These are phyloP conservation scores for Astreopora myriophthalma DNA, from an alignment of 64 coral and sea anemone species.

Conservation along the genomic window DNA sequence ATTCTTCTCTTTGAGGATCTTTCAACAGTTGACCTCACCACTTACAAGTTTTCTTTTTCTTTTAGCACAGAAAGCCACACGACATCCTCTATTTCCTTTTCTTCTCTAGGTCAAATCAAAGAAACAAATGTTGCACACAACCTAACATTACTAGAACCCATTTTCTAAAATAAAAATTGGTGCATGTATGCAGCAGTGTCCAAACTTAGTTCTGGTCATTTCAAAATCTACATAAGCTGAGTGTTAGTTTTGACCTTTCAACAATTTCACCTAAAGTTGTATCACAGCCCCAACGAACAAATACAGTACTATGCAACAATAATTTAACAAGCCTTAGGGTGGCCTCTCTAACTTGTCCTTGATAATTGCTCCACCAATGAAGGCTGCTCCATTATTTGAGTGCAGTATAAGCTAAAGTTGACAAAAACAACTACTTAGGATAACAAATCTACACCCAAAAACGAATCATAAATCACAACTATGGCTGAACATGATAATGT, in stretches of 20 bases:
- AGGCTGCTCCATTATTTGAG: background rate
- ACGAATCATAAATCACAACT: background rate
- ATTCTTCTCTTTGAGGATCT: background rate
- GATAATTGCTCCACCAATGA: background rate
- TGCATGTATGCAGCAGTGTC: conserved; percentile 39
- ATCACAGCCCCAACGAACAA: background rate
- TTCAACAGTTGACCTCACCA: background rate
- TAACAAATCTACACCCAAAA: background rate
- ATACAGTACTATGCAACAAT: background rate
- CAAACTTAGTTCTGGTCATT: background rate
- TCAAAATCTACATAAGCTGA: background rate
- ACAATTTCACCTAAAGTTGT: too few relatives aligned
- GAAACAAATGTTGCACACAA: conserved; percentile 34
- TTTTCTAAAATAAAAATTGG: background rate
- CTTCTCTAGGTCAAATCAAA: background rate
- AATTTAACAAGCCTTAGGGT: conserved; percentile 14
- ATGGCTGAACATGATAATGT: too few relatives aligned
- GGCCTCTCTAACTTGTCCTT: background rate
- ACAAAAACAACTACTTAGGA: background rate
- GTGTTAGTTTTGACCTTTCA: too few relatives aligned
- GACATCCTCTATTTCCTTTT: background rate
- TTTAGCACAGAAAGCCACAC: background rate
- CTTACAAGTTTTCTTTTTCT: background rate
- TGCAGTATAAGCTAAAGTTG: background rate
- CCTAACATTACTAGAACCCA: background rate